Conservation (phyloP, 2,888 invertebrate genomes). For the Protodeltote pygarga region DNA sequence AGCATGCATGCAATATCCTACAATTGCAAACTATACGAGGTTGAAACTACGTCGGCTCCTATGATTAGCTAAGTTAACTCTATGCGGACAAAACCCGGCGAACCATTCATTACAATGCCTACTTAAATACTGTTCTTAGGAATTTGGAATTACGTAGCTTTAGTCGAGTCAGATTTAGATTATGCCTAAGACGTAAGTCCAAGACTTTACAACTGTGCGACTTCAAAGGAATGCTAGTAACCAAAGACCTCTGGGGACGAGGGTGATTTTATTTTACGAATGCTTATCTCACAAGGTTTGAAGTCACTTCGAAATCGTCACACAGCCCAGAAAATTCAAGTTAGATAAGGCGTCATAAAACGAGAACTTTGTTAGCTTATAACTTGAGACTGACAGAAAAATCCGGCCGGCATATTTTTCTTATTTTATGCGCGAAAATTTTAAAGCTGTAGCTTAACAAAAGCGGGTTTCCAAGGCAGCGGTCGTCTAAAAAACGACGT, state of each 20-base stretch:
- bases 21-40: constrained; percentile 8
- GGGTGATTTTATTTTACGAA: constrained; percentile 44
- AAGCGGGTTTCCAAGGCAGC: constrained; percentile 21
- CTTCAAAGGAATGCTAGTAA: constrained; percentile 32
- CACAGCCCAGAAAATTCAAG: constrained; percentile 39
- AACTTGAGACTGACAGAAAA: constrained; percentile 31
- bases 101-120: constrained; percentile 5
- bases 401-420: constrained; percentile 27
- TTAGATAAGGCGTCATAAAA: constrained; percentile 46
- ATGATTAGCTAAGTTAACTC: constrained; percentile 10
- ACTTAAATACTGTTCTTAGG: constrained; percentile 26
- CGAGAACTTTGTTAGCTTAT: constrained; percentile 37
- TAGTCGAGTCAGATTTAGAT: constrained; percentile 33
- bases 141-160: constrained; percentile 19
- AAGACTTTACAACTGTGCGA: constrained; percentile 27
- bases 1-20: constrained; percentile 1
- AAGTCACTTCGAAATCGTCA: constrained; percentile 39
- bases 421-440: constrained; percentile 29
- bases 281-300: constrained; percentile 41
- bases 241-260: constrained; percentile 30
- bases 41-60: constrained; percentile 9
- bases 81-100: constrained; percentile 11
- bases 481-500: constrained; percentile 3
- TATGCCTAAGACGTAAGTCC: constrained; percentile 31
- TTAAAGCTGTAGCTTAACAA: constrained; percentile 32